Evolutionary conservation across 2,888 invertebrate genomes (phyloP), one percentile per base, ranked within the genome.

Genomic region (Nomada fucata): DNA sequence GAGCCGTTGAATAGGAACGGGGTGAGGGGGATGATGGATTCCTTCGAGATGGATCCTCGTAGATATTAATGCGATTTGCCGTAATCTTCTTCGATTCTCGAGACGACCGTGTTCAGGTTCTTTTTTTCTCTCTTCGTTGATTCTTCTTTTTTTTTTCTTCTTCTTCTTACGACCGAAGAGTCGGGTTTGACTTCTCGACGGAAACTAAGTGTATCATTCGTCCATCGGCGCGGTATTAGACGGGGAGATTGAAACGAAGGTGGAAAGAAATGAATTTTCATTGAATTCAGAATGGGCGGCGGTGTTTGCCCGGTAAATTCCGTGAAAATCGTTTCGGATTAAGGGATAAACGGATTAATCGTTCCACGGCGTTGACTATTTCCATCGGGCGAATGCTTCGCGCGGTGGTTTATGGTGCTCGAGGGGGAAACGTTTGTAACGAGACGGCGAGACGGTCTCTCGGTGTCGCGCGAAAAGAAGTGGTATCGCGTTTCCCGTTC

Each of bases 61-160:
- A 44, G 79, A 78, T 72, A 57, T 78, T 80, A 78, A 78, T 80
- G 80, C 80, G 72, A 78, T 79, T 68, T 53, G 20, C 44, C 23
- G 63, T 79, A 80, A 80, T 79, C 79, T 72, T 26, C 61, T 79
- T 64, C 68, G 73, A 72, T 59, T 53, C 73, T 68, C n/a, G 9
- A 15, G 55, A 57, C 53, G 60, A 13, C n/a, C 50, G 26, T n/a
- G 20, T 50, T 55, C 52, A 55, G n/a, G n/a, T 55, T 55, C 44
- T 55, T 65, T 36, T 29, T 9, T 23, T n/a, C 3, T 0, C 1
- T 26, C 5, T 4, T 4, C 53, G 57, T 57, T 26, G 57, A 57
- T 57, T 20, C 15, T 20, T 11, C n/a, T 23, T 5, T 13, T n/a
- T 26, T 11, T 23, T 18, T 5, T 13, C 13, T 26, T 23, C 26